Evolutionary conservation across 2,113 vertebrate species (phyloP), one percentile per base, ranked within the genome.

Genomic region (Trogon surrucura): DNA sequence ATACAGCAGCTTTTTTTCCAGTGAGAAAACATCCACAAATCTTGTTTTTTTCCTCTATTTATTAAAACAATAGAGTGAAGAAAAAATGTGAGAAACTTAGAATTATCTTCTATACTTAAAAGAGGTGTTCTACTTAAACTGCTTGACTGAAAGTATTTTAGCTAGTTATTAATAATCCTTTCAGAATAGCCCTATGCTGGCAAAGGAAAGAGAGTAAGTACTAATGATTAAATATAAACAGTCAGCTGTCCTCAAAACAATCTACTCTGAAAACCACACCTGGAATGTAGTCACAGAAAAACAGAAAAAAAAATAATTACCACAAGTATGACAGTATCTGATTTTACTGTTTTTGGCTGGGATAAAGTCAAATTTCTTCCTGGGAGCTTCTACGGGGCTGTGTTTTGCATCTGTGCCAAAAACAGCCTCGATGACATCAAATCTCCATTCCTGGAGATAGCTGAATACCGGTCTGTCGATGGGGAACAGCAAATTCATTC

Each of bases 231-330:
- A 89, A 84, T 41, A 64, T 48, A 74, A 89, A 87, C 53, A 62
- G 81, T 81, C 95, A 93, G 19, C 26, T 87, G 22, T 85, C 22
- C 90, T 89, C 82, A 79, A 74, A 88, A 85, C 50, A 80, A 58
- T 38, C 71, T 50, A 13, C 62, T 93, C 69, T 54, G 16, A 58
- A 89, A 97, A 92, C 9, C 72, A 48, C 38, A 83, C 56, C 80
- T 79, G 27, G 26, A 89, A 93, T 85, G 90, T 60, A 75, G 45
- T 79, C 9, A 58, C 3, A 25, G 36, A 25, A 72, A 72, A 57
- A 51, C 14, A 6, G 27, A 3, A 71, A 15, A 73, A 25, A 88
- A 90, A 62, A 4, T 11, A 27, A 18, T 3, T 12, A 7, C 45
- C 85, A 27, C 8, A 10, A 9, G 57, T 47, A 30, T 78, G 67